Evolutionary conservation across 1,140 invertebrate genomes (phyloP), one percentile per base, ranked within the genome.

Genomic region (Zaprionus inermis): DNA sequence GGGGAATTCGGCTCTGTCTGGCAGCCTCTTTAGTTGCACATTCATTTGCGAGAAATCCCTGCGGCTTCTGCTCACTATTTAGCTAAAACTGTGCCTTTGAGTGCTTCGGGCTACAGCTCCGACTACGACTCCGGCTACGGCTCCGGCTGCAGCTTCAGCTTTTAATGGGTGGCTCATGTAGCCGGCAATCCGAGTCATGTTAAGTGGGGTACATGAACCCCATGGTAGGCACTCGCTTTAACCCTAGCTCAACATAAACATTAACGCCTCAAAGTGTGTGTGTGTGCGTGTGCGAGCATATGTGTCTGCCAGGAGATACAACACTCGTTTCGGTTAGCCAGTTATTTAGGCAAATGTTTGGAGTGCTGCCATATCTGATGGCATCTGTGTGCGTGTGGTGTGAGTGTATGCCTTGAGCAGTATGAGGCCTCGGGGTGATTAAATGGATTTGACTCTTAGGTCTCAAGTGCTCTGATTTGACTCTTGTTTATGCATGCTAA

Each of bases 181-280:
- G 57, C 66, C 66, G 44, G 60, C 59, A 63, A 58, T 72, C 49
- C 52, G 44, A 68, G 63, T 58, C 64, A 34, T 66, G 71, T 76
- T 81, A 84, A 84, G 81, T 85, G 76, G 83, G 82, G 82, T 82
- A 64, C 61, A 86, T 78, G 79, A 86, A 86, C 82, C 58, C 46
- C 30, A 20, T 32, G 20, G 20, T 20, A 55, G 12, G 44, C 34
- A 36, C 54, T 57, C 54, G 32, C 51, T 61, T 58, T 41, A 65
- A 58, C 71, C 57, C 58, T 54, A 68, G 41, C 63, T 38, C 56
- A 51, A 54, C 55, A 65, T 70, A 70, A 64, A 70, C 79, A 85
- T 85, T 85, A 85, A 85, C 81, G 79, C 71, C 77, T 67, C 54
- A 69, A 63, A 80, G 78, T 60, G 56, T 32, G 60, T 67, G 58